These are phyloP conservation scores for Varecia variegata DNA, from an alignment of 2,797 vertebrate species.

Conservation along the genomic window DNA sequence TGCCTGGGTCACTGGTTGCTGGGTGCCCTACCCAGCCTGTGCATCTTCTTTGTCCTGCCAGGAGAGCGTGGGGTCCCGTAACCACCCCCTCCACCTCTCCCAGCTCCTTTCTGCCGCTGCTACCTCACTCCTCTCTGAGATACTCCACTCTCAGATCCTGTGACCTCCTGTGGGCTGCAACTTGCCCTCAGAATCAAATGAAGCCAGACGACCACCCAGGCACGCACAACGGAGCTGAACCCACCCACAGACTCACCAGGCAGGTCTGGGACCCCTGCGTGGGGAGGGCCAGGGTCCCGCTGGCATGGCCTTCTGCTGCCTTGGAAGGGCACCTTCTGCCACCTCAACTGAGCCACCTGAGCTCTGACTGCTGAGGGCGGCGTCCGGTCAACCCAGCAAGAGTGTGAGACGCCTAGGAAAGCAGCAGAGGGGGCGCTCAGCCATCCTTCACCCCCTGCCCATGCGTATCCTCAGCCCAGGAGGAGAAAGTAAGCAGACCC, in stretches of 20 bases:
- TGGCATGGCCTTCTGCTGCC: too few relatives aligned
- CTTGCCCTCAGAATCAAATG: neutral
- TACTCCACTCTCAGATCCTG: neutral
- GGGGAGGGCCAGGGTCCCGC: neutral
- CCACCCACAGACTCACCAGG: neutral
- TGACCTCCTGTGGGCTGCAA: neutral
- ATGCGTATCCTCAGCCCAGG: neutral
- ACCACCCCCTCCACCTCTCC: neutral
- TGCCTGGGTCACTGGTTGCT: too few relatives aligned
- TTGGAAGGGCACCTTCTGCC: neutral
- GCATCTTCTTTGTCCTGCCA: neutral
- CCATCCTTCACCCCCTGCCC: neutral
- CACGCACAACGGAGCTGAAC: neutral
- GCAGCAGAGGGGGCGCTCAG: accelerated
- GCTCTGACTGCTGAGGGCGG: neutral
- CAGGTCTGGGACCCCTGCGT: neutral
- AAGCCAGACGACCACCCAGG: neutral
- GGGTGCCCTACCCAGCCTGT: neutral
- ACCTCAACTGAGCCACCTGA: neutral
- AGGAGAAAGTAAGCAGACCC: neutral
- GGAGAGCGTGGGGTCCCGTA: neutral
- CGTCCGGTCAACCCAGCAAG: neutral
- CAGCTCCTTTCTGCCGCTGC: neutral
- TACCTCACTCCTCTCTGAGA: neutral
- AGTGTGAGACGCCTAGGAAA: neutral